phyloP scores from a whole-genome alignment of 2,113 vertebrate genomes.

The Osmerus mordax region DNA sequence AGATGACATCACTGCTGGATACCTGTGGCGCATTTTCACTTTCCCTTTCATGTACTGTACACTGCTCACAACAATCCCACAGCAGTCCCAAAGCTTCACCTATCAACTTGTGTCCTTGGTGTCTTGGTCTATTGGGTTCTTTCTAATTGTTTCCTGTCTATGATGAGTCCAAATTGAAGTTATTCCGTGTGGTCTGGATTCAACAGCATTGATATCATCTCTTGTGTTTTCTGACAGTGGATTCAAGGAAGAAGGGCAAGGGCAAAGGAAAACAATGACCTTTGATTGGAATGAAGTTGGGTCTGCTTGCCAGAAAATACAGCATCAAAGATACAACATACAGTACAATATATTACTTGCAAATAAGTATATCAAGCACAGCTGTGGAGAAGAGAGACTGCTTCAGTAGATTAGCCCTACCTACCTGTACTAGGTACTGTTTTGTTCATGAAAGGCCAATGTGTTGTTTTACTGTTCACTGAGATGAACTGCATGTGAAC shows the following conservation, averaged over 20 bases:
- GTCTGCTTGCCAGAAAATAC: too few species aligned
- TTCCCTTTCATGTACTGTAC: neutral
- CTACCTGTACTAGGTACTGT: neutral
- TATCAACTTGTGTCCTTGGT: neutral
- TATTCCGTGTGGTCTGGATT: neutral
- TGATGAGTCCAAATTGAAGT: neutral
- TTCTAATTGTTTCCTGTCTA: neutral
- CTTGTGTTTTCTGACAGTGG: conserved; percentile 10
- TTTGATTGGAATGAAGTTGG: neutral
- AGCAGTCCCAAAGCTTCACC: neutral
- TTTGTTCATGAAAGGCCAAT: neutral
- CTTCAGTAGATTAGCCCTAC: too few species aligned
- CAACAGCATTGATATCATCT: neutral
- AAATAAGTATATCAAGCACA: neutral
- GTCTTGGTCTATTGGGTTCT: neutral
- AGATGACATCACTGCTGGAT: neutral
- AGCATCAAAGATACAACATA: neutral
- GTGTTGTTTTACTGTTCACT: neutral
- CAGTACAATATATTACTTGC: neutral
- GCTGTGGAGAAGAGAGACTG: too few species aligned
- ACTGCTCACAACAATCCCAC: neutral
- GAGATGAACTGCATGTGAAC: too few species aligned
- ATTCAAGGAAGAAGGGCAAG: conserved; percentile 23
- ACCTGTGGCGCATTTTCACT: neutral
- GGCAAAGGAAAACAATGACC: conserved; percentile 12